Evolutionary conservation across 2,888 invertebrate species (phyloP).

Genomic region (Argyra leucocephala): DNA sequence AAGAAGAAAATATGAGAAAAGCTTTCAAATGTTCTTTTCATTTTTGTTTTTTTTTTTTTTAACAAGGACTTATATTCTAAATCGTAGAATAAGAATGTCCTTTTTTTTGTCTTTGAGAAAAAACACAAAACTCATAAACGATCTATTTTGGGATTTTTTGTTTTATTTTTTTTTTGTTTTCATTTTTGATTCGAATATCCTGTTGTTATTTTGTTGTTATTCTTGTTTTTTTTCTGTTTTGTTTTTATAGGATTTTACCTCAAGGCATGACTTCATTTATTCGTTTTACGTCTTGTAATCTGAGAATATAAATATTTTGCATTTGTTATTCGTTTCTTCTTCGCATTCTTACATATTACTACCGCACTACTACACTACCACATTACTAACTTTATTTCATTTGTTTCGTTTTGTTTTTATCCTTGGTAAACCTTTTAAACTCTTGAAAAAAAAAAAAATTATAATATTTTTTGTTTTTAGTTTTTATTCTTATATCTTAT

Average conservation of each 20-base stretch:
- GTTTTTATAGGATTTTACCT: not conserved
- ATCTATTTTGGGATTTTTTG: not conserved
- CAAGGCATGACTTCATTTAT: slow-evolving; percentile 1
- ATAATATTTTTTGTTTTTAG: not conserved
- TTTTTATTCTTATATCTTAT: too few species aligned
- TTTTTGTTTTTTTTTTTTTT: not conserved
- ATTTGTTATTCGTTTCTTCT: not conserved
- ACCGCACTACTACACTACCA: too few species aligned
- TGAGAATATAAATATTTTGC: not conserved
- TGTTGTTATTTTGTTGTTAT: not conserved
- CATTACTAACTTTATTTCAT: too few species aligned
- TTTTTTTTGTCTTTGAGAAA: not conserved
- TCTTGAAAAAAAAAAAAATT: slow-evolving; percentile 2
- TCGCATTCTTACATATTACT: not conserved
- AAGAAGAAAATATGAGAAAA: too few species aligned
- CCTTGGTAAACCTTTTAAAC: slow-evolving; percentile 6
- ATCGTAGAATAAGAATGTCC: not conserved
- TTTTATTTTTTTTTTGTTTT: not conserved
- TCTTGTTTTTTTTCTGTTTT: not conserved
- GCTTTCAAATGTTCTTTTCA: too few species aligned
- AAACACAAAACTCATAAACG: not conserved
- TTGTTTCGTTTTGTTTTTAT: not conserved
- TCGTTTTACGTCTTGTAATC: not conserved
- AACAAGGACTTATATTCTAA: too few species aligned
- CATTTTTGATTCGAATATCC: not conserved